phyloP scores from a whole-genome alignment of 1,140 invertebrate species.

The Homarus americanus region DNA sequence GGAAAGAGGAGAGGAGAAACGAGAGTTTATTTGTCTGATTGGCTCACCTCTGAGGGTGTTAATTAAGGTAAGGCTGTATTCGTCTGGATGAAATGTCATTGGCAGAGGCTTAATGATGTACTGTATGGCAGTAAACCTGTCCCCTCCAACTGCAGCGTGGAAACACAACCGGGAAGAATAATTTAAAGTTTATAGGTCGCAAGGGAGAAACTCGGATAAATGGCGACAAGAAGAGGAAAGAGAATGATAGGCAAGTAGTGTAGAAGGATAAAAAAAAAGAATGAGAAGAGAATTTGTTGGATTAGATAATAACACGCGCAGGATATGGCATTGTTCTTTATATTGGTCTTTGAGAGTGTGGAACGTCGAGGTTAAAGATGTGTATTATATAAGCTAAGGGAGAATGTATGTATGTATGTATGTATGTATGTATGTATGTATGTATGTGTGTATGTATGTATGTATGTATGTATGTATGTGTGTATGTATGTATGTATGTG shows the following conservation, averaged over 20 bases:
- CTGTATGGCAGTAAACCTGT: not conserved
- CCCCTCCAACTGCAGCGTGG: not conserved
- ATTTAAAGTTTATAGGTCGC: not conserved
- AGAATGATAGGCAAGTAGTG: not conserved
- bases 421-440: not conserved
- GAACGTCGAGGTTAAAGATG: no score
- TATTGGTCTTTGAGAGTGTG: no score
- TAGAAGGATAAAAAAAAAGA: not conserved
- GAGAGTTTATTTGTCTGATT: no score
- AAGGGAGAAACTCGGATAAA: no score
- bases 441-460: not conserved
- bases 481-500: constrained; percentile 5
- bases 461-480: constrained; percentile 15
- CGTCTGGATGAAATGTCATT: not conserved
- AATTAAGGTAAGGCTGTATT: not conserved
- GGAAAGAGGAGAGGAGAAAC: not conserved
- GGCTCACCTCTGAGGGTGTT: not conserved
- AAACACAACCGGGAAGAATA: not conserved
- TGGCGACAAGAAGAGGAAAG: no score
- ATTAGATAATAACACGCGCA: no score
- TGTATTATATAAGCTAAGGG: no score
- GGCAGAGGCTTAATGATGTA: no score
- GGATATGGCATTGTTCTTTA: no score
- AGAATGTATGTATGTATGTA: not conserved
- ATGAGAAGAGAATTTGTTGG: no score